These are phyloP conservation scores for Ornithoptera priamus DNA, from an alignment of 2,888 invertebrate genomes.

Conservation along the genomic window DNA sequence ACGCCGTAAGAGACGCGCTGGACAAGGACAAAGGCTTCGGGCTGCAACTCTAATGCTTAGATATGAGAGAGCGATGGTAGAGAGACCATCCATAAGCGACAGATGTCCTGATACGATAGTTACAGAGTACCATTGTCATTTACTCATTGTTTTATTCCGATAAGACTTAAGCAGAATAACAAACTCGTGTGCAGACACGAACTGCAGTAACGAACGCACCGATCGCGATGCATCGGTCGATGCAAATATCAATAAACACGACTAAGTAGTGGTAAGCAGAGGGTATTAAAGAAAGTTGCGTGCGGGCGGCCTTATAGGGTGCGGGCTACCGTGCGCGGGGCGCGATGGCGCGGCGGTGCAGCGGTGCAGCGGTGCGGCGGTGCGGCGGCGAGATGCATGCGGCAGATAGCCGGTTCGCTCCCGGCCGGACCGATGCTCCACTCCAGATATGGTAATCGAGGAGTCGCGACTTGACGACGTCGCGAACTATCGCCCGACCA, in stretches of 20 bases:
- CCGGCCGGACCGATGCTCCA: slow-evolving; percentile 53
- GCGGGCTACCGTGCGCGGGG: slow-evolving; percentile 32
- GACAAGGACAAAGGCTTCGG: no score
- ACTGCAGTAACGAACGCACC: background rate
- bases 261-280: slow-evolving; percentile 18
- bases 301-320: slow-evolving; percentile 46
- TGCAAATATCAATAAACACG: slow-evolving; percentile 28
- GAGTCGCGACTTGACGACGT: slow-evolving; percentile 35
- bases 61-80: no score
- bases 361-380: slow-evolving; percentile 41
- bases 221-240: slow-evolving; percentile 21
- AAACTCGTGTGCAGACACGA: no score
- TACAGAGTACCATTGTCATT: no score
- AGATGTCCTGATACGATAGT: no score
- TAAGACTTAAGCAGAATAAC: no score
- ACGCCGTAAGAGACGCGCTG: no score
- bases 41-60: no score
- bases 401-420: slow-evolving; percentile 53
- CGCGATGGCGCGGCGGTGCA: slow-evolving; percentile 30
- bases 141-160: no score
- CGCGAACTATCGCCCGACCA: slow-evolving; percentile 6
- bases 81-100: no score
- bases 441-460: slow-evolving; percentile 69
- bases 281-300: slow-evolving; percentile 16
- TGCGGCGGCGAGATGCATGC: slow-evolving; percentile 51